These are phyloP conservation scores for Stenotaenia linearis DNA, from an alignment of 2,888 invertebrate species.

Conservation along the genomic window DNA sequence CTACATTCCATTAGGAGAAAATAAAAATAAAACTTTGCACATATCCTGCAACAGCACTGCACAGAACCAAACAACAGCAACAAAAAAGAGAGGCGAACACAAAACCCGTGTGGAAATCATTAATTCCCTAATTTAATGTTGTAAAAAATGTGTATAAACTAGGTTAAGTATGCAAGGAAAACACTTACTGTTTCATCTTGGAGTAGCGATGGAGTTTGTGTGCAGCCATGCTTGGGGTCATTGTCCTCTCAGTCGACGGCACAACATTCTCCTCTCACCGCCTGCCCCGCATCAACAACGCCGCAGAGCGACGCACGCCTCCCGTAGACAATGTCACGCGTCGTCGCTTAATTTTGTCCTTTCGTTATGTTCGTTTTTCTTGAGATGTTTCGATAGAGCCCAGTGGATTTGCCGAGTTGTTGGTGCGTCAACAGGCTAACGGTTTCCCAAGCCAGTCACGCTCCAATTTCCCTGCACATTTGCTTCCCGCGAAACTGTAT, in stretches of 20 bases:
- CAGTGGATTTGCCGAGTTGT: conserved; percentile 1
- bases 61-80: background rate
- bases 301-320: background rate
- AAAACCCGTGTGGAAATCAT: background rate
- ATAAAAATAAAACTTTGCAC: no score
- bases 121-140: background rate
- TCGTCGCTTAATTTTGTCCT: background rate
- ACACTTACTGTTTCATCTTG: conserved; percentile 16
- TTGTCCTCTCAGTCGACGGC: conserved; percentile 27
- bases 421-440: conserved; percentile 26
- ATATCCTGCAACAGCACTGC: no score
- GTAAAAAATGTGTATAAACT: background rate
- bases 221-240: conserved; percentile 29
- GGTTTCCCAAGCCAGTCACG: conserved; percentile 27
- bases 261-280: conserved; percentile 7
- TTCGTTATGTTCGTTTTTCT: background rate
- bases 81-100: background rate
- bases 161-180: conserved; percentile 11
- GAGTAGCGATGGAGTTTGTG: conserved; percentile 21
- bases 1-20: no score
- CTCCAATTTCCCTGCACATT: conserved; percentile 28
- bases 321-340: conserved; percentile 20
- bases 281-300: conserved; percentile 13
- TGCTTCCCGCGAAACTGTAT: conserved; percentile 29
- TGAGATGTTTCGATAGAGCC: background rate